phyloP scores from a whole-genome alignment of 2,888 invertebrate species.

The Buathra laborator region DNA sequence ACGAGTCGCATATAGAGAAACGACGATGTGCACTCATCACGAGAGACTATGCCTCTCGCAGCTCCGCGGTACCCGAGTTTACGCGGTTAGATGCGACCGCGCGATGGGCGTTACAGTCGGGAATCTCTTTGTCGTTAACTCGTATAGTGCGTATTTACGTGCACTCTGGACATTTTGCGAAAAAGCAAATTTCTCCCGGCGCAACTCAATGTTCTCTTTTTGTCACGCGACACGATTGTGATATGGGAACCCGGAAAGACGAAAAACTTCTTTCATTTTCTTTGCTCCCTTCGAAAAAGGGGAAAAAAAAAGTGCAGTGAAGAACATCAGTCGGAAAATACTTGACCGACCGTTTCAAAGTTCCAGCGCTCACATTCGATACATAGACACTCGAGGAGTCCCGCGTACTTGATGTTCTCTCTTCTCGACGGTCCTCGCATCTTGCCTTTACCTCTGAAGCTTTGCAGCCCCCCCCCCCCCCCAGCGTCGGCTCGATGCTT shows the following conservation, averaged over 20 bases:
- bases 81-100: conserved; percentile 11
- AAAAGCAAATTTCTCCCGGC: not conserved
- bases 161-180: not conserved
- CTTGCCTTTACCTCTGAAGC: conserved; percentile 23
- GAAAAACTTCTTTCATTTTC: conserved; percentile 6
- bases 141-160: conserved; percentile 9
- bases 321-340: conserved; percentile 8
- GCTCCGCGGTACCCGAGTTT: not conserved
- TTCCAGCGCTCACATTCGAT: conserved; percentile 33
- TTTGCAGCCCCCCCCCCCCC: conserved; percentile 6
- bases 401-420: conserved; percentile 41
- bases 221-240: not conserved
- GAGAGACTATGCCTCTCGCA: not conserved
- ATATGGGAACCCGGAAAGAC: not conserved
- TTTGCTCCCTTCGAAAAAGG: not conserved
- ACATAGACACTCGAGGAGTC: conserved; percentile 25
- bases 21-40: conserved; percentile 1
- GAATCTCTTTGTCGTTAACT: not conserved
- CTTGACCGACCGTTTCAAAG: conserved; percentile 40
- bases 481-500: conserved; percentile 33
- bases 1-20: not conserved
- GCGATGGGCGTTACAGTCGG: not conserved
- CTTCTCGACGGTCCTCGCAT: conserved; percentile 28
- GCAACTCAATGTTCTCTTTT: not conserved
- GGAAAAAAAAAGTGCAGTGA: not conserved